phyloP scores from a whole-genome alignment of 1,140 invertebrate species.

The Drosophila takahashii region DNA sequence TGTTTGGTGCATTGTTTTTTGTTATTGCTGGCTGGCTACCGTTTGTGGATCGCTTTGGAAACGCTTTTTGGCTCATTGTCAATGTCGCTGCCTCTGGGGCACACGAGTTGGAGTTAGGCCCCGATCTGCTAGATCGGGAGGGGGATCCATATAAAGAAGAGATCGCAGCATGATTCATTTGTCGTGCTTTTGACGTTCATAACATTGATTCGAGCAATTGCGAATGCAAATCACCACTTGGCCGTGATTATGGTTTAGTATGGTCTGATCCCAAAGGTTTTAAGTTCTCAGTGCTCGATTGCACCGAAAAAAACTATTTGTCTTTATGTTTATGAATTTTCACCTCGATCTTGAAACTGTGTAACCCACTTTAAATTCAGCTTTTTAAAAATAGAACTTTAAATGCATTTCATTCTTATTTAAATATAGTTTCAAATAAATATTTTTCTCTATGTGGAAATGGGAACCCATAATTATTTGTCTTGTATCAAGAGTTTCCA shows the following conservation, averaged over 20 bases:
- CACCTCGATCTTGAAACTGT: not conserved
- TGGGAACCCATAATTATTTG: conserved; percentile 39
- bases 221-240: conserved; percentile 49
- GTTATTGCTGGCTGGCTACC: conserved; percentile 65
- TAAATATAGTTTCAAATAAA: no score
- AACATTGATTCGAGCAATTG: conserved; percentile 48
- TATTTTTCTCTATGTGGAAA: conserved; percentile 5
- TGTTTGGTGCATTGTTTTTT: conserved; percentile 52
- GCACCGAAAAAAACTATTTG: not conserved
- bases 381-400: no score
- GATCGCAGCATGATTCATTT: conserved; percentile 75
- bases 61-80: conserved; percentile 77
- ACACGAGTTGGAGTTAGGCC: conserved; percentile 36
- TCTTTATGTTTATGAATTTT: no score
- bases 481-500: conserved; percentile 46
- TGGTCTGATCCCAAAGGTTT: conserved; percentile 49
- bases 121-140: not conserved
- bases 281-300: conserved; percentile 17
- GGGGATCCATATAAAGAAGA: conserved; percentile 41
- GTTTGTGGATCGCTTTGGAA: conserved; percentile 69
- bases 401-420: no score
- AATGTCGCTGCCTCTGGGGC: conserved; percentile 70
- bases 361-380: not conserved
- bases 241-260: conserved; percentile 64
- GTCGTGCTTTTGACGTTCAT: conserved; percentile 68